phyloP scores from a whole-genome alignment of 2,888 invertebrate species.

The Lordiphosa fenestrarum region DNA sequence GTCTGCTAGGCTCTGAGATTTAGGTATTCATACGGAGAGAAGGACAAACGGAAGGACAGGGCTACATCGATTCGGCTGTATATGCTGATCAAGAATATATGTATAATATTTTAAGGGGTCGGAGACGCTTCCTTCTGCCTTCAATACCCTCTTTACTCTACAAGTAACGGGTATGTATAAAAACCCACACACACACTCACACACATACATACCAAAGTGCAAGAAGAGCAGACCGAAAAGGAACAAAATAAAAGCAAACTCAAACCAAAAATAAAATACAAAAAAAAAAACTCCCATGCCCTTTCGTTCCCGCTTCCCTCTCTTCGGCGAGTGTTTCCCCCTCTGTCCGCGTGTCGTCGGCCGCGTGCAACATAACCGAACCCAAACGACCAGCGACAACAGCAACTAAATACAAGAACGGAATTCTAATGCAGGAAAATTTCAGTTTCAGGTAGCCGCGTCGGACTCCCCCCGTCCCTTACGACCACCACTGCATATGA shows the following conservation, averaged over 20 bases:
- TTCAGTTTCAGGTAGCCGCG: conserved; percentile 36
- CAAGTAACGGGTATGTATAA: too few relatives aligned
- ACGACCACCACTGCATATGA: conserved; percentile 26
- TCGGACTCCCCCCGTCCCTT: conserved; percentile 7
- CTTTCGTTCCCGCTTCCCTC: conserved; percentile 22
- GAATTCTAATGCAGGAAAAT: conserved; percentile 48
- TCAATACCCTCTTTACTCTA: too few relatives aligned
- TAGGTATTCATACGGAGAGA: too few relatives aligned
- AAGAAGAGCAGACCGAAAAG: conserved; percentile 51
- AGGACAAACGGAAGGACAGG: too few relatives aligned
- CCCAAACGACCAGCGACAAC: conserved; percentile 18
- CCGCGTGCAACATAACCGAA: conserved; percentile 52
- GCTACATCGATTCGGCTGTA: too few relatives aligned
- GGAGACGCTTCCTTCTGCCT: too few relatives aligned
- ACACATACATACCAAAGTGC: conserved; percentile 16
- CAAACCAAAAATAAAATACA: not conserved
- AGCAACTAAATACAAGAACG: conserved; percentile 23
- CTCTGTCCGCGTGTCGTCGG: conserved; percentile 8
- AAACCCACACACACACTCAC: too few relatives aligned
- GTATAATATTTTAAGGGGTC: too few relatives aligned
- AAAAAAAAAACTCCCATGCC: conserved; percentile 13
- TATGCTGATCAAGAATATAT: too few relatives aligned
- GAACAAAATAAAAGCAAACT: conserved; percentile 61
- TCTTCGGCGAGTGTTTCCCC: not conserved
- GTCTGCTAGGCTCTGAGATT: too few relatives aligned